These are phyloP conservation scores for Yponomeuta cagnagella DNA, from an alignment of 2,888 invertebrate genomes.

Conservation along the genomic window DNA sequence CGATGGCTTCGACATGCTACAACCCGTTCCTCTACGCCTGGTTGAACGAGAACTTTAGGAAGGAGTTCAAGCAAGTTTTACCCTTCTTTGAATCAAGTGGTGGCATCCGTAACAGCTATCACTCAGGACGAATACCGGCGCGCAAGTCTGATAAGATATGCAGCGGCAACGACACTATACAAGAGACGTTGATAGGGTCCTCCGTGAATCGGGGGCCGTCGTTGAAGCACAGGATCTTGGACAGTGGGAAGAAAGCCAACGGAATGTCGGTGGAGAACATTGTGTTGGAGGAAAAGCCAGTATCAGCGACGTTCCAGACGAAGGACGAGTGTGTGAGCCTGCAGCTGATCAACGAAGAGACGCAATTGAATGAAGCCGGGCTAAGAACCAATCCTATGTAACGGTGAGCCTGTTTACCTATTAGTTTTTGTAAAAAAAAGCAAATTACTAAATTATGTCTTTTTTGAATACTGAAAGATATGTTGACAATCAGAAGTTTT, in stretches of 20 bases:
- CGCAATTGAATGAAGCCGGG: conserved; percentile 47
- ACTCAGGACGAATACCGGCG: conserved; percentile 61
- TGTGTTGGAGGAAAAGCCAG: conserved; percentile 62
- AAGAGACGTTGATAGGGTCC: conserved; percentile 78
- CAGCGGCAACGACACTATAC: conserved; percentile 85
- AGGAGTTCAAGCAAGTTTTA: conserved; percentile 90
- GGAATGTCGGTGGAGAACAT: conserved; percentile 76
- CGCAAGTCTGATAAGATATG: conserved; percentile 81
- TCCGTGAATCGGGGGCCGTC: conserved; percentile 74
- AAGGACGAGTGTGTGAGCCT: conserved; percentile 57
- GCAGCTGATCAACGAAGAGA: conserved; percentile 62
- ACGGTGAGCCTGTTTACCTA: conserved; percentile 39
- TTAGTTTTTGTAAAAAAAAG: no score
- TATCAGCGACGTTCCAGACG: conserved; percentile 52
- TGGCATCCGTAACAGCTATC: conserved; percentile 68
- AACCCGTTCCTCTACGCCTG: conserved; percentile 98
- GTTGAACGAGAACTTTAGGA: conserved; percentile 97
- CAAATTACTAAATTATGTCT: background rate
- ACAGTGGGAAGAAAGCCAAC: conserved; percentile 63
- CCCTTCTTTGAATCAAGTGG: conserved; percentile 77
- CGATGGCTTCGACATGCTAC: conserved; percentile 98
- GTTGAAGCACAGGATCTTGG: conserved; percentile 51
- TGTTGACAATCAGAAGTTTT: no score
- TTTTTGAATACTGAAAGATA: background rate
- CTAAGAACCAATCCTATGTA: conserved; percentile 41